A percentile compares a stretch with the other conserved stretches of the same genome.
Conservation (phyloP, 1,140 invertebrate genomes). For the Grapholita molesta region DNA sequence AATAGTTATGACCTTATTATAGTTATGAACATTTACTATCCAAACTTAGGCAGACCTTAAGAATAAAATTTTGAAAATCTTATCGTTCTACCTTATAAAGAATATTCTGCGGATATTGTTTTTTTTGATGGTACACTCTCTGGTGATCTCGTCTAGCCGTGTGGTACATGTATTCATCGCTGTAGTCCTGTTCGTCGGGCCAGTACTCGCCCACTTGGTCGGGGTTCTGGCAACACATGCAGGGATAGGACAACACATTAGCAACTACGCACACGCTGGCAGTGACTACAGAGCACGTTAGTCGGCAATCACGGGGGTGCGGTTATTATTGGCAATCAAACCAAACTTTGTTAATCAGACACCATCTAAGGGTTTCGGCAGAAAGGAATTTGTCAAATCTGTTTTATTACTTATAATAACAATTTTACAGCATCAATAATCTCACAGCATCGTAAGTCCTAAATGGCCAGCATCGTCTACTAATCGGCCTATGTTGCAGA, state of each 20-base stretch:
- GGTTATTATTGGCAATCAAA: constrained; percentile 1
- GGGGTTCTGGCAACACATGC: constrained; percentile 59
- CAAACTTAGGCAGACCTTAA: too few relatives aligned
- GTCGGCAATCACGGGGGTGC: constrained; percentile 11
- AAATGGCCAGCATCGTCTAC: background rate
- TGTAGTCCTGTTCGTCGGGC: constrained; percentile 69
- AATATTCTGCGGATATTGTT: constrained; percentile 72
- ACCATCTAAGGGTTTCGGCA: background rate
- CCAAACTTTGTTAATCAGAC: background rate
- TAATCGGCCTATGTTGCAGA: too few relatives aligned
- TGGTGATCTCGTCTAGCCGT: constrained; percentile 67
- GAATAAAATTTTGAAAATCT: constrained; percentile 4
- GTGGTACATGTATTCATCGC: constrained; percentile 73
- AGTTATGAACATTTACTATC: too few relatives aligned
- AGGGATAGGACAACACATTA: constrained; percentile 40
- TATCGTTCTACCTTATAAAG: constrained; percentile 63
- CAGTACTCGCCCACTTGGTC: constrained; percentile 58
- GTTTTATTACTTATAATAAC: background rate
- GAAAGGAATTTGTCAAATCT: background rate
- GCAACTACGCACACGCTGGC: constrained; percentile 46
- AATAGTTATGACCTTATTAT: background rate
- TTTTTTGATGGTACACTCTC: constrained; percentile 70
- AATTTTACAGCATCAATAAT: too few relatives aligned
- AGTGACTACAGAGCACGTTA: constrained; percentile 26
- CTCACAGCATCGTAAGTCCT: background rate